Evolutionary conservation across 2,797 vertebrate species (phyloP), one percentile per base, ranked within the genome.

Genomic region (Girardinus metallicus): DNA sequence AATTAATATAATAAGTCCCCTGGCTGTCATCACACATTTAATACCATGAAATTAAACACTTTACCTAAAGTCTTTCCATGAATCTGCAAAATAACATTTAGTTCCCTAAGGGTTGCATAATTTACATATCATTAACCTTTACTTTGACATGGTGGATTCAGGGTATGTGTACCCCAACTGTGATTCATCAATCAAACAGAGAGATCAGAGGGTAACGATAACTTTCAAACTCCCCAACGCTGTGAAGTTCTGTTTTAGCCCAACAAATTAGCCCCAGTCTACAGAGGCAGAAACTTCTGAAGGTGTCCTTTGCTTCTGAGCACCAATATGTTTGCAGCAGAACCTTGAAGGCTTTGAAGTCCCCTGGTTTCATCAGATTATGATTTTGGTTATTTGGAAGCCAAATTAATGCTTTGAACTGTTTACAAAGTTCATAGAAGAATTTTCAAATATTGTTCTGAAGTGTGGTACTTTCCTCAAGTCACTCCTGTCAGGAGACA

Each of bases 121-220:
- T 66, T 23, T 77, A n/a, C 26, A 66, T 68, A 23, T 39, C 13
- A 29, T 66, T 77, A 49, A 68, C 60, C 31, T 68, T 68, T 68
- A 39, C 66, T 39, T 6, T 18, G 43, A 39, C 36, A 23, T 39
- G 62, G 15, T 44, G 4, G n/a, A 43, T 21, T 31, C 10, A 1
- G 12, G 44, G 31, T 16, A 26, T 18, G 31, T 11, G 5, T 16
- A 29, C 10, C 18, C 60, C 6, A 39, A 21, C 36, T 39, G 23
- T n/a, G 34, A 49, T 26, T 68, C 31, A 39, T 49, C 18, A 44
- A 49, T 64, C 2, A 76, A 64, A 46, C 18, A 64, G 18, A 66
- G 34, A 34, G 34, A 36, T 55, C 23, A 74, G 5, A 26, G 23
- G 53, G 34, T 16, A 26, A 41, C 3, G 23, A 43, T 57, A 57